phyloP scores from a whole-genome alignment of 2,113 vertebrate genomes.

The Chionomys nivalis region DNA sequence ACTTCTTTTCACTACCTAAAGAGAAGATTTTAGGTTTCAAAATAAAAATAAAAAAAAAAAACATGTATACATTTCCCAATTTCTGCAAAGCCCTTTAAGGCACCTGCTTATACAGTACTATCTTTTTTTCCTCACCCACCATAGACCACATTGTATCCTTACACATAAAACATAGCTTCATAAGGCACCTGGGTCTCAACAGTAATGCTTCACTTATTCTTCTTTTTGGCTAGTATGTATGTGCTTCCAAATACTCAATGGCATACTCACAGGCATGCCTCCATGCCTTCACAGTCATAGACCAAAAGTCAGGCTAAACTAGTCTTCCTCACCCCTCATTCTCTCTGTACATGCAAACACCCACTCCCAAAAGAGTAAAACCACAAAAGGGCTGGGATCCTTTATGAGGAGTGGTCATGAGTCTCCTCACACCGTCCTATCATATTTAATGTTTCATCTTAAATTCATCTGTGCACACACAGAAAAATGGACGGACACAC shows the following conservation, averaged over 20 bases:
- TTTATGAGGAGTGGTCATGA: not conserved
- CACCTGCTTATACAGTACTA: not conserved
- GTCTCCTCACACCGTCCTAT: not conserved
- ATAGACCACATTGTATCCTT: not conserved
- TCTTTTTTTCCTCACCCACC: not conserved
- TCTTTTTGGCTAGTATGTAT: not conserved
- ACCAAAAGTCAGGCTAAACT: not conserved
- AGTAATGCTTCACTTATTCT: not conserved
- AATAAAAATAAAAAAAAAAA: not conserved
- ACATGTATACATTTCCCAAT: not conserved
- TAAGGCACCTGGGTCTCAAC: not conserved
- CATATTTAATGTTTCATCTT: not conserved
- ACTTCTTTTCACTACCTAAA: not conserved
- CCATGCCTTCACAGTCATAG: not conserved
- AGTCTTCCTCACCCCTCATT: not conserved
- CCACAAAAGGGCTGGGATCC: not conserved
- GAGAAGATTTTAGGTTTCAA: not conserved
- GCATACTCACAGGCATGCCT: not conserved
- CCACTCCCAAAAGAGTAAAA: not conserved
- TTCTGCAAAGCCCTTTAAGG: not conserved
- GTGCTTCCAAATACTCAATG: not conserved
- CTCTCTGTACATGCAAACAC: not conserved
- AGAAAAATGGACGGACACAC: not conserved
- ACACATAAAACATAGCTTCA: not conserved
- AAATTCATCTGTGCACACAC: no score